Percentiles rank a stretch among this genome's conserved stretches.
phyloP scores from a whole-genome alignment of 2,113 vertebrate species.

The Strix aluco region DNA sequence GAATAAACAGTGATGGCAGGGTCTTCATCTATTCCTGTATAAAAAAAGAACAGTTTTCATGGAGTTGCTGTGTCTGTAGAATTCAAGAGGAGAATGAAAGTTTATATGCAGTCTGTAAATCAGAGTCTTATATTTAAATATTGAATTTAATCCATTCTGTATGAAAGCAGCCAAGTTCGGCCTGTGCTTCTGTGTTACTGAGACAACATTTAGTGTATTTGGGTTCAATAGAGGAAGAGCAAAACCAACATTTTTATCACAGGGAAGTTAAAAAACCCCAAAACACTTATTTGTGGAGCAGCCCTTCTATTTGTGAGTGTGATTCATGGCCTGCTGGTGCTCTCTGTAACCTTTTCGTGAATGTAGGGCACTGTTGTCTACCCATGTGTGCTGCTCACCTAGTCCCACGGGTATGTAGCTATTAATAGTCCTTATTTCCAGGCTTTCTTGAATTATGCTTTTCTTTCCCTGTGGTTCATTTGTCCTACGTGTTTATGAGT shows the following conservation, averaged over 20 bases:
- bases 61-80: neutral
- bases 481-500: constrained; percentile 39
- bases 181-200: neutral
- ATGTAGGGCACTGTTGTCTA: neutral
- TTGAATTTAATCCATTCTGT: neutral
- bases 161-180: neutral
- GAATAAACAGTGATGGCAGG: neutral
- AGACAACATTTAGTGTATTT: neutral
- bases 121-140: neutral
- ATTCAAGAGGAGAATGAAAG: neutral
- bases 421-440: constrained; percentile 13
- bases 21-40: neutral
- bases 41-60: neutral
- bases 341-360: neutral
- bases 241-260: neutral
- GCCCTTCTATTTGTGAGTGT: neutral
- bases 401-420: neutral
- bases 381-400: neutral
- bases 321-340: neutral
- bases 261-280: neutral
- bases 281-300: neutral
- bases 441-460: neutral
- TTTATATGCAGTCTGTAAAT: neutral
- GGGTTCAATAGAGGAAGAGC: neutral
- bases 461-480: constrained; percentile 26